Percentiles rank a stretch among this genome's conserved stretches.
phyloP scores from a whole-genome alignment of 2,797 vertebrate genomes.

The Periparus ater region DNA sequence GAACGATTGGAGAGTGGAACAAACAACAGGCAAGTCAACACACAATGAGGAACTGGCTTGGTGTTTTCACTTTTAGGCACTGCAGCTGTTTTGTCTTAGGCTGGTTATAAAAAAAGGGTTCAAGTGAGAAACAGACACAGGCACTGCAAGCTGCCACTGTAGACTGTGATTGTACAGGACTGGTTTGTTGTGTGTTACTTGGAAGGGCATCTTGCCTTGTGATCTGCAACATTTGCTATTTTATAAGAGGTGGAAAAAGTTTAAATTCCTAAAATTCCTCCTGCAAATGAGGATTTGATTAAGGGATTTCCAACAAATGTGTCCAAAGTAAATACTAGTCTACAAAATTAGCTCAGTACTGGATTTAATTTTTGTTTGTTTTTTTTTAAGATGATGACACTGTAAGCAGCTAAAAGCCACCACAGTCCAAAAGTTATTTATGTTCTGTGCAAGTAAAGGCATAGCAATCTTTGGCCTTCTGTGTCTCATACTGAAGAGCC shows the following conservation, averaged over 20 bases:
- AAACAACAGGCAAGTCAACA: not conserved
- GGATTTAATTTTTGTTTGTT: not conserved
- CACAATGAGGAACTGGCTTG: not conserved
- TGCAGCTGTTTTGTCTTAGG: not conserved
- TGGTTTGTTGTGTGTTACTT: not conserved
- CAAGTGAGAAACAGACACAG: not conserved
- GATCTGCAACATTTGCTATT: not conserved
- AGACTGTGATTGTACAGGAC: not conserved
- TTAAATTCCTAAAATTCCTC: not conserved
- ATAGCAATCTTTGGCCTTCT: not conserved
- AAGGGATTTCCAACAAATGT: not conserved
- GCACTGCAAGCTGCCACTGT: not conserved
- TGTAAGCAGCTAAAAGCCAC: not conserved
- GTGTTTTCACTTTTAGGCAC: not conserved
- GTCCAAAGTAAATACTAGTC: not conserved
- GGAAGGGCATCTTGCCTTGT: not conserved
- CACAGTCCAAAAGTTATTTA: not conserved
- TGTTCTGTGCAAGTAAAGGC: not conserved
- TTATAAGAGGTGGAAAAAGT: not conserved
- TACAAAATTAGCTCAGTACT: not conserved
- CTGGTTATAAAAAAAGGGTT: not conserved
- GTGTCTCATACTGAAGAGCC: not conserved
- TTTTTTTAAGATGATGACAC: not conserved
- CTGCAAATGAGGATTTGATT: not conserved
- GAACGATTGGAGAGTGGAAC: not conserved